Evolutionary conservation across 2,113 vertebrate genomes (phyloP), one percentile per base, ranked within the genome.

Genomic region (Garra rufa): DNA sequence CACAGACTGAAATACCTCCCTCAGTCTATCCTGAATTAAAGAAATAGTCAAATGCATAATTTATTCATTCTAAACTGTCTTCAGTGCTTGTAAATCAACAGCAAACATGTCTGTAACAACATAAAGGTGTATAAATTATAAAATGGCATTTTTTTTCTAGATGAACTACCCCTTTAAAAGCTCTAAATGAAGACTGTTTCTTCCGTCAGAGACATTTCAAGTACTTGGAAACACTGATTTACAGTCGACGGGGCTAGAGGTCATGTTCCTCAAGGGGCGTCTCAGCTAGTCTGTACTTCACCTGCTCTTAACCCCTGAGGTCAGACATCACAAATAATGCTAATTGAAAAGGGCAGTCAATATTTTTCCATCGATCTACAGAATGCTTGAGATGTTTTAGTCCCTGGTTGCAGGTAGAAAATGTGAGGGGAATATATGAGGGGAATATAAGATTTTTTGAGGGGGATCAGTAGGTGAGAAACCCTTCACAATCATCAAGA

Each of bases 301-400:
- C 65, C 80, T 82, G 80, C 80, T 82, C 65, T 82, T 70, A 82
- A 82, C 80, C 80, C 41, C 41, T 55, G 46, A 71, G 80, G 80
- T 52, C 80, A 82, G 46, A 70, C 80, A 82, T 41, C 63, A 55
- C 30, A 70, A 70, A 38, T 81, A 38, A 82, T 70, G 80, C 80
- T 71, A 82, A 82, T 26, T 82, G 65, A 52, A 70, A 82, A 82
- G 48, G n/a, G 8, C 28, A 44, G 63, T 82, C 80, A 71, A 82
- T 82, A 82, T 41, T 10, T 69, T 24, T 52, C 46, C 14, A 81
- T 70, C 28, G 65, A 82, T 70, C 65, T 52, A 55, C 65, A 52
- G 2, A 14, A 52, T n/a, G 46, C 46, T 34, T n/a, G 44, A 81
- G 70, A 14, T 26, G 11, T 9, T 77, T 57, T 4, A 57, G 48